Conservation (phyloP, 2,797 vertebrate genomes). For the Centropyge bicolor region DNA sequence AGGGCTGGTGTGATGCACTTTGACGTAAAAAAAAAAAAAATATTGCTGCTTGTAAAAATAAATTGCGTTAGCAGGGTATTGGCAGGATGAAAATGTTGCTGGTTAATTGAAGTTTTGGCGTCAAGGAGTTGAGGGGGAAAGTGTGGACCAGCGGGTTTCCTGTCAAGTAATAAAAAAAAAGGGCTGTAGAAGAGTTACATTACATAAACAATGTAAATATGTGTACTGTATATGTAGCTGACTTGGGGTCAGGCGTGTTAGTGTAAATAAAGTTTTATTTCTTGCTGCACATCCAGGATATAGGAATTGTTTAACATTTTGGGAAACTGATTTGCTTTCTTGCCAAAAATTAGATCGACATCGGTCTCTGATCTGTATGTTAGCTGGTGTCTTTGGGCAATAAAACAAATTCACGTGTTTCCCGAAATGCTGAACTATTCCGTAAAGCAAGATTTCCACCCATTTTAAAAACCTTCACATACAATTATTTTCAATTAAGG, state of each 20-base stretch:
- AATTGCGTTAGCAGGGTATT: conserved; percentile 19
- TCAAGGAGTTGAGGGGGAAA: neutral
- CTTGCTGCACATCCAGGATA: conserved; percentile 13
- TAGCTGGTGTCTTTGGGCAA: neutral
- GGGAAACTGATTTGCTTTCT: neutral
- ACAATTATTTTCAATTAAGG: conserved; percentile 13
- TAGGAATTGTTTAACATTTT: conserved; percentile 16
- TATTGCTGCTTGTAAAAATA: conserved; percentile 25
- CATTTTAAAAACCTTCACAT: conserved; percentile 30
- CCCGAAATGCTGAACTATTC: conserved; percentile 13
- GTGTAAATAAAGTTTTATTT: conserved; percentile 59
- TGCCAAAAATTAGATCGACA: neutral
- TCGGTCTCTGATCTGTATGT: neutral
- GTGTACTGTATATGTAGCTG: conserved; percentile 53
- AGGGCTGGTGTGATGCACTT: conserved; percentile 33
- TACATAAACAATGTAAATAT: conserved; percentile 64
- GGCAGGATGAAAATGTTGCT: conserved; percentile 4
- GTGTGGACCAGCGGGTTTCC: conserved; percentile 5
- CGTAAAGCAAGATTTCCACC: conserved; percentile 17
- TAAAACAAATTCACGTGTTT: neutral
- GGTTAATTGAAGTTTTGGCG: conserved; percentile 6
- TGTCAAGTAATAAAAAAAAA: conserved; percentile 43
- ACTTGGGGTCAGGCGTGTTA: conserved; percentile 52
- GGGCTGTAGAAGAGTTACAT: conserved; percentile 58
- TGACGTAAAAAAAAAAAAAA: conserved; percentile 33